Base-by-base conservation (phyloP, 2,113 vertebrate genomes). In the Bubo bubo region DNA sequence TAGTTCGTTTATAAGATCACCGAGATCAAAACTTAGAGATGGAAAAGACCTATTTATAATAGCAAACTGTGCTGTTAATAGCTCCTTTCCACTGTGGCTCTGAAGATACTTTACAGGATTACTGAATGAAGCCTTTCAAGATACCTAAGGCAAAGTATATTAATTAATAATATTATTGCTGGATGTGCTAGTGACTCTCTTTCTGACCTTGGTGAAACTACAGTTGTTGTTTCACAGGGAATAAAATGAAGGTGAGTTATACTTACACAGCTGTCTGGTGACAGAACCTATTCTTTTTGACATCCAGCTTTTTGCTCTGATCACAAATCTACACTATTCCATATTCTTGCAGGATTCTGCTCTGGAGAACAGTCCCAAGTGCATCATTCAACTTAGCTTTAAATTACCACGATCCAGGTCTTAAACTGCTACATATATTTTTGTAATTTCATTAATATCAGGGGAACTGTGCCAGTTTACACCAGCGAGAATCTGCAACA, bases 31-130 rank as follows among this genome's bases (percentile, higher is more conserved):
- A 95, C 79, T 79, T 91, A 34, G 81, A 80, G 84, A 92, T 95
- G 93, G 93, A 96, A 95, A 96, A 88, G 72, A 66, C 89, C 91
- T 97, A 95, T 94, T 96, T 96, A 94, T 97, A 95, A 94, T 93
- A 95, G 81, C 79, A 90, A 76, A 85, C 81, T 34, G 49, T 0
- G 1, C 96, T 93, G 84, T 87, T 82, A 96, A 93, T 94, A 96
- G 75, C 79, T 82, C 59, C 89, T 93, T 86, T 96, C 87, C 86
- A 79, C 72, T 88, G 50, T 52, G 47, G 55, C 53, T 96, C 8
- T 13, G 67, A 89, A 88, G 88, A 59, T 68, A 45, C 73, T 91
- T 87, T 85, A 68, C 72, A 72, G 47, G 35, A 35, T 87, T 66
- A 58, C 49, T 85, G 76, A 85, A 73, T 79, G 7, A 86, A 94